Evolutionary conservation across 2,888 invertebrate species (phyloP), one percentile per base, ranked within the genome.

Genomic region (Tribolium freemani): DNA sequence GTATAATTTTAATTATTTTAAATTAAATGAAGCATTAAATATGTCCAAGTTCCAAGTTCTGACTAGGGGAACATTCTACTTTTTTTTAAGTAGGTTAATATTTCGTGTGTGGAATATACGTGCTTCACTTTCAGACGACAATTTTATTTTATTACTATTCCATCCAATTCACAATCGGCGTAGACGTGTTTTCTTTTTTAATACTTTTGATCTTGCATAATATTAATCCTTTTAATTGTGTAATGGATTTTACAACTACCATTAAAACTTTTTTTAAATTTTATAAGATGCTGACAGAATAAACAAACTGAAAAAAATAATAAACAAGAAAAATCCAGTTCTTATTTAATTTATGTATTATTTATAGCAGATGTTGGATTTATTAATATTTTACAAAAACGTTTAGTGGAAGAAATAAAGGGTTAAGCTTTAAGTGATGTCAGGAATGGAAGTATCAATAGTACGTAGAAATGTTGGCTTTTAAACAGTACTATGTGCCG

Each of bases 231-330:
- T 51, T 45, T 53, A 53, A 54, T 54, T 64, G 45, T 64, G 53
- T 45, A 64, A 64, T 45, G 53, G 20, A 16, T 64, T 64, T 63
- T 64, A 53, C 51, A 50, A 8, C 11, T 8, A 21, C 20, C 44
- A 21, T 20, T 64, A 64, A 63, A 64, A 53, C 45, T 20, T 64
- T 64, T 64, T 53, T 53, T 45, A n/a, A n/a, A 44, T 64, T 64
- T 64, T 54, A 64, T 21, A 53, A 64, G 53, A 1, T 26, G 10
- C 4, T 13, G 51, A 54, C 8, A 21, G 5, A n/a, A 44, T 20
- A 64, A 44, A 64, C 51, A 64, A 53, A 53, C 53, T 31, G 56
- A 13, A 26, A 11, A 54, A 54, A 26, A 26, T 0, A 54, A 54
- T 54, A 26, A 54, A 30, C 54, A 4, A 13, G 4, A 2, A 45